Base-by-base conservation (phyloP, 2,113 vertebrate species). In the Oceanites oceanicus region DNA sequence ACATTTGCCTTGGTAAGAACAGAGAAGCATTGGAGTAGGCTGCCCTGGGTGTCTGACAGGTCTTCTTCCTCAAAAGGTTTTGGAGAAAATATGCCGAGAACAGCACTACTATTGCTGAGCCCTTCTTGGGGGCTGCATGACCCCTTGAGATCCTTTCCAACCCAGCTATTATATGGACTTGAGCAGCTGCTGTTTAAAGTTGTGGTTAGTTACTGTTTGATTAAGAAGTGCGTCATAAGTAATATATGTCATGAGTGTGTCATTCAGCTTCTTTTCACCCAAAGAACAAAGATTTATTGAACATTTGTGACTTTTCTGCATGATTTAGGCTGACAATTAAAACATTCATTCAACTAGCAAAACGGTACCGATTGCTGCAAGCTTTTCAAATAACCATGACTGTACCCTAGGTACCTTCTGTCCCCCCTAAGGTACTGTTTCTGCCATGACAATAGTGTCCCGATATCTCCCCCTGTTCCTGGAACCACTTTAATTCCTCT, bases 271-370 rank as follows among this genome's bases (percentile, higher is more conserved):
- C 49, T 55, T 86, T 75, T 80, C 50, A 66, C 29, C 11, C n/a
- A 21, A 61, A 81, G 26, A 19, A 14, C 18, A 52, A 75, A 72
- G 52, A 50, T 84, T 71, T 74, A n/a, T 49, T 78, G 36, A 85
- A 72, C 19, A 44, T 93, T 74, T 91, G 50, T 71, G 85, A 27
- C 20, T 75, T 70, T 89, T 85, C 62, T 91, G 62, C 22, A 9
- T 82, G 42, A 55, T 76, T 73, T 81, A 56, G 5, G 21, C 34
- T 68, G 25, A 34, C 36, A 70, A 23, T 9, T 45, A 34, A 86
- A 94, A 50, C 32, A 63, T 62, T 27, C 5, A 58, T 78, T 84
- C 45, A 58, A 0, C 34, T 76, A 62, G 40, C 26, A 84, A 63
- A 85, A 74, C 0, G 5, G 13, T 68, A 26, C n/a, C 0, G 0